A percentile compares a stretch with the other conserved stretches of the same genome.
phyloP scores from a whole-genome alignment of 2,888 invertebrate species.

The Thera britannica region DNA sequence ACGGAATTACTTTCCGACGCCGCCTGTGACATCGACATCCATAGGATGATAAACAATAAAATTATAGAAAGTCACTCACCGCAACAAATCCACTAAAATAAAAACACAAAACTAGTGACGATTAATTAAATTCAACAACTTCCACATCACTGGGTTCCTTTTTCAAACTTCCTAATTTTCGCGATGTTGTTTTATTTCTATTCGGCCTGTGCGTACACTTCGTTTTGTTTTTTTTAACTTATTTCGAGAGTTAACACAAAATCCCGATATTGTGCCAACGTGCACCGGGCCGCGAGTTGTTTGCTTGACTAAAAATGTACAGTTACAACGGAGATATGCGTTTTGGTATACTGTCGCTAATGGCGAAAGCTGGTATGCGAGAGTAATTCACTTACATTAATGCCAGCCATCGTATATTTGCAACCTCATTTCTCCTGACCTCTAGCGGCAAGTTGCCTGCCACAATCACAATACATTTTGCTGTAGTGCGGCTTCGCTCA shows the following conservation, averaged over 20 bases:
- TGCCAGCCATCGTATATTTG: conserved; percentile 17
- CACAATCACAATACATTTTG: too few relatives aligned
- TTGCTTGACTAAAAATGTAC: conserved; percentile 29
- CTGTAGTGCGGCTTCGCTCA: too few relatives aligned
- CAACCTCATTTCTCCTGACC: conserved; percentile 38
- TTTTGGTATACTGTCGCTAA: conserved; percentile 26
- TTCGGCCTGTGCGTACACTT: neutral
- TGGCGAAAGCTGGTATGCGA: conserved; percentile 37
- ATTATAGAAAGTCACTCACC: conserved; percentile 23
- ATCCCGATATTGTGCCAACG: conserved; percentile 15
- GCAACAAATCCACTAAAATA: neutral
- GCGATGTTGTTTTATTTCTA: neutral
- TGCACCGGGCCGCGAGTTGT: conserved; percentile 23
- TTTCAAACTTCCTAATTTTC: conserved; percentile 11
- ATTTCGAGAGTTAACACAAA: conserved; percentile 7
- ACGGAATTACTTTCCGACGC: neutral
- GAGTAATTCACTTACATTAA: conserved; percentile 48
- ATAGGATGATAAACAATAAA: conserved; percentile 1
- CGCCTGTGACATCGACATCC: neutral
- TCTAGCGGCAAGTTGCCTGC: conserved; percentile 7
- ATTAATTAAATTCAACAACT: neutral
- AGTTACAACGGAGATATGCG: conserved; percentile 21
- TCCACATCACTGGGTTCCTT: conserved; percentile 14
- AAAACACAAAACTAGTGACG: conserved; percentile 5
- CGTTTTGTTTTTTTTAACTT: conserved; percentile 2